These are phyloP conservation scores for Wasmannia auropunctata DNA, from an alignment of 1,140 invertebrate genomes.

Conservation along the genomic window DNA sequence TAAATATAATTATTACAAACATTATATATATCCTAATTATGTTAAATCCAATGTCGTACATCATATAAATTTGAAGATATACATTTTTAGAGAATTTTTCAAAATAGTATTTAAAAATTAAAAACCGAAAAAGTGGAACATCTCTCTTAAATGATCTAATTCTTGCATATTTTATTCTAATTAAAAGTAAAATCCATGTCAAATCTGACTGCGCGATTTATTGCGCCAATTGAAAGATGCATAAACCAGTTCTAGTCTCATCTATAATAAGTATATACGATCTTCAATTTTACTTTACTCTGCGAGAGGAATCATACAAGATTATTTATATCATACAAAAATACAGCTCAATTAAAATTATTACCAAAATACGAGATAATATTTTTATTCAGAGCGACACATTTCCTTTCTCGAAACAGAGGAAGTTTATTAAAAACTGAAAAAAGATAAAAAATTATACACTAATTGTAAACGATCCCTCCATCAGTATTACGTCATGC, in stretches of 20 bases:
- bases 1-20: background rate
- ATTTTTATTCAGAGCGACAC: constrained; percentile 4
- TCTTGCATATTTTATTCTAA: background rate
- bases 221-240: background rate
- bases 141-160: background rate
- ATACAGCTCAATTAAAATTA: background rate
- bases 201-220: background rate
- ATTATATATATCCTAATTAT: too few relatives aligned
- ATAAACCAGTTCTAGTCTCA: background rate
- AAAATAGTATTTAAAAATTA: background rate
- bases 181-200: background rate
- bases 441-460: background rate
- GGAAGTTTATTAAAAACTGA: background rate
- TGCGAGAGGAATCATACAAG: background rate
- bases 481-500: background rate
- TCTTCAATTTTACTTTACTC: background rate
- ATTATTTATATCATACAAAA: background rate
- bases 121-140: background rate
- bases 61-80: background rate
- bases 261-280: background rate
- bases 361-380: background rate
- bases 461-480: background rate
- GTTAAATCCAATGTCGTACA: background rate
- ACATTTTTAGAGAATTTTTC: background rate
- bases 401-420: background rate